phyloP scores from a whole-genome alignment of 2,113 vertebrate genomes.

The Cyprinodon tularosa region DNA sequence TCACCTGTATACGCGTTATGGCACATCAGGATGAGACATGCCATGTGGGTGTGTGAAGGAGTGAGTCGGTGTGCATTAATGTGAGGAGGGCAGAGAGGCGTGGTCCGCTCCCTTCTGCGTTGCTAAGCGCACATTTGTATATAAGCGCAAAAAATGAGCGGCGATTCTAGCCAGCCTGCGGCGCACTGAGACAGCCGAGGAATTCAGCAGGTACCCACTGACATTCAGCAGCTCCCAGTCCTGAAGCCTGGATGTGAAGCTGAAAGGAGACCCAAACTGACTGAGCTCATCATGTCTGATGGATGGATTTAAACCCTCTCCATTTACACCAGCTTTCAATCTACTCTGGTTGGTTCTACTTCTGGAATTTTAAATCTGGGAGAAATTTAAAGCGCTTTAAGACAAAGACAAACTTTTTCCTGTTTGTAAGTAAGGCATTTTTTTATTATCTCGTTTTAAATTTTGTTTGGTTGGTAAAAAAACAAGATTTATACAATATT shows the following conservation, averaged over 20 bases:
- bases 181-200: conserved; percentile 42
- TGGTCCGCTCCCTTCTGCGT: conserved; percentile 62
- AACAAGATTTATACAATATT: neutral
- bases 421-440: neutral
- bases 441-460: neutral
- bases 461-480: neutral
- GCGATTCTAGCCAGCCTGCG: conserved; percentile 36
- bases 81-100: conserved; percentile 53
- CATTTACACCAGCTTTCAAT: conserved; percentile 6
- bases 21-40: no score
- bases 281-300: conserved; percentile 33
- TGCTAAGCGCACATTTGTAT: conserved; percentile 72
- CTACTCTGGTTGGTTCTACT: conserved; percentile 9
- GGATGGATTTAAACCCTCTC: conserved; percentile 40
- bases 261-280: neutral
- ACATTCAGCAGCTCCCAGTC: conserved; percentile 1
- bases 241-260: conserved; percentile 24
- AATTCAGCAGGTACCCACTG: conserved; percentile 66
- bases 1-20: no score
- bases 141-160: conserved; percentile 71
- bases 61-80: neutral
- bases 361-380: conserved; percentile 39
- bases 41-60: conserved; percentile 2
- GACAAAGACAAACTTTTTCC: conserved; percentile 17
- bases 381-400: conserved; percentile 13